phyloP scores from a whole-genome alignment of 2,113 vertebrate species.

The Centropus bengalensis region DNA sequence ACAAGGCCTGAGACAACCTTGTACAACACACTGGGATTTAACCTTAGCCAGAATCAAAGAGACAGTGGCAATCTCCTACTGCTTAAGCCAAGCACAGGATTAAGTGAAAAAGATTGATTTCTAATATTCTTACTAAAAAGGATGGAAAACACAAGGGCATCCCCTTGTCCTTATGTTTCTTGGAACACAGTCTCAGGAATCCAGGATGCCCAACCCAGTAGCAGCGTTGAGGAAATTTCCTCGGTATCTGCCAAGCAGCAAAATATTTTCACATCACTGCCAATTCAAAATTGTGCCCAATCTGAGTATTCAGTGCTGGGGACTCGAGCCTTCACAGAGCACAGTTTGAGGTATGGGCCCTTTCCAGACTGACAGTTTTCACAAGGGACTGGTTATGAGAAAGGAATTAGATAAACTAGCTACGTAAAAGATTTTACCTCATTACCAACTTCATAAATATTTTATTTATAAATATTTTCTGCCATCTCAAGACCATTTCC shows the following conservation, averaged over 20 bases:
- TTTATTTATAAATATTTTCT: conserved; percentile 22
- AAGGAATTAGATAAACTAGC: neutral
- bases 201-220: neutral
- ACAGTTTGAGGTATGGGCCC: neutral
- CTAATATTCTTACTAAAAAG: neutral
- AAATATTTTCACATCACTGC: neutral
- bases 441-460: neutral
- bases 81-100: neutral
- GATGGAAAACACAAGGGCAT: neutral
- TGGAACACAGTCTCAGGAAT: neutral
- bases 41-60: neutral
- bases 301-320: neutral
- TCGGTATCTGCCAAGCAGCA: conserved; percentile 9
- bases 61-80: neutral
- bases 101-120: neutral
- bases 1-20: neutral
- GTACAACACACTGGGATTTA: neutral
- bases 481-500: neutral
- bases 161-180: neutral
- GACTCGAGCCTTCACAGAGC: neutral
- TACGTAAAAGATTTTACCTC: conserved; percentile 16
- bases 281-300: neutral
- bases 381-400: neutral
- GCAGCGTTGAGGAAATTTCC: neutral
- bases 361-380: neutral